phyloP scores from a whole-genome alignment of 1,140 invertebrate genomes.

The Magallana angulata region DNA sequence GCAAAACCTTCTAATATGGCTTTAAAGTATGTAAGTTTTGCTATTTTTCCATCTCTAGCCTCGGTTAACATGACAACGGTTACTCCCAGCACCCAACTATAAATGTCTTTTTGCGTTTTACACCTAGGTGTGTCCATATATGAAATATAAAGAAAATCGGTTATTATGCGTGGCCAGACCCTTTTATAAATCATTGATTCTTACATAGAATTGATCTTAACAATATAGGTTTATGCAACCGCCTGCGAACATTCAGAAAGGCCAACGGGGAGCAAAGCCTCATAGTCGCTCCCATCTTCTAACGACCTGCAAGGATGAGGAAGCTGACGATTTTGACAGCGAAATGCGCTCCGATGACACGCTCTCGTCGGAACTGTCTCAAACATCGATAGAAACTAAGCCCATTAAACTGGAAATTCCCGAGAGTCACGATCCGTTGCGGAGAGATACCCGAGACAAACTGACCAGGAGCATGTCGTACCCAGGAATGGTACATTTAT shows the following conservation, averaged over 20 bases:
- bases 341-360: slow-evolving; percentile 12
- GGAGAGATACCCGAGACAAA: background rate
- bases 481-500: slow-evolving; percentile 18
- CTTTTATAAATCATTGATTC: no score
- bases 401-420: background rate
- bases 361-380: background rate
- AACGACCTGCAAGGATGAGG: slow-evolving; percentile 11
- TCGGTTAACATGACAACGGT: no score
- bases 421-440: background rate
- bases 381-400: slow-evolving; percentile 1
- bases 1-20: no score
- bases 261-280: slow-evolving; percentile 74
- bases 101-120: no score
- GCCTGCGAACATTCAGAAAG: slow-evolving; percentile 73
- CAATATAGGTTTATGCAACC: slow-evolving; percentile 72
- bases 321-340: slow-evolving; percentile 11
- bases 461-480: slow-evolving; percentile 16
- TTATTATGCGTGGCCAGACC: no score
- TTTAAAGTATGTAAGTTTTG: no score
- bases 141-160: no score
- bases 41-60: no score
- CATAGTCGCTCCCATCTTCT: slow-evolving; percentile 60
- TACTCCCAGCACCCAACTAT: no score
- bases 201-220: no score
- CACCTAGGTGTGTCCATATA: no score